Conservation (phyloP, 2,797 vertebrate species). For the Ataeniobius toweri region DNA sequence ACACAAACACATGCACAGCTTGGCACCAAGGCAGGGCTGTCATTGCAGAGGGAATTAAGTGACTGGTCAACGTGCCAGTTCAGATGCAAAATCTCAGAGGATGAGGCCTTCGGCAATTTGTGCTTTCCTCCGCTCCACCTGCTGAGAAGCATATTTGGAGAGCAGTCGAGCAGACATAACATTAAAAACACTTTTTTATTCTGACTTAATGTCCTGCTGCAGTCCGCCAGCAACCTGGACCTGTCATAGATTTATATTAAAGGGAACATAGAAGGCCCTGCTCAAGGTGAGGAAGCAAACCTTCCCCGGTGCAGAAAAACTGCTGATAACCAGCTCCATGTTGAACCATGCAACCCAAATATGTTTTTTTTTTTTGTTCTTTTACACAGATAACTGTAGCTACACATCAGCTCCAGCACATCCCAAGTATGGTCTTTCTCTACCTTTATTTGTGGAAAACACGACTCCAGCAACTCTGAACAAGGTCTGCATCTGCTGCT, state of each 20-base stretch:
- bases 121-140: constrained; percentile 11
- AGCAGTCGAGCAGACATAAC: neutral
- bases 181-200: neutral
- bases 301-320: neutral
- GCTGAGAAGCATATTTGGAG: constrained; percentile 15
- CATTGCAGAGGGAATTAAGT: constrained; percentile 61
- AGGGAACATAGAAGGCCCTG: neutral
- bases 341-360: constrained; percentile 7
- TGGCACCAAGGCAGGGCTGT: constrained; percentile 45
- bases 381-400: constrained; percentile 5
- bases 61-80: constrained; percentile 65
- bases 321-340: constrained; percentile 9
- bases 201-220: neutral
- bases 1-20: constrained; percentile 11
- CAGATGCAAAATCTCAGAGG: constrained; percentile 69
- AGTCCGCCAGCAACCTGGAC: neutral
- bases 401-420: constrained; percentile 13
- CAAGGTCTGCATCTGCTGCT: neutral
- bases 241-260: neutral
- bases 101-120: constrained; percentile 49
- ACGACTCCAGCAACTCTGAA: neutral
- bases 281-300: constrained; percentile 9
- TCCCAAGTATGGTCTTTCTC: neutral
- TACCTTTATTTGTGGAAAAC: constrained; percentile 5
- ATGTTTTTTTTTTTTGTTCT: neutral